Percentiles rank a stretch among this genome's conserved stretches.
Evolutionary conservation across 2,113 vertebrate species (phyloP).

Genomic region (Sebastes fasciatus): DNA sequence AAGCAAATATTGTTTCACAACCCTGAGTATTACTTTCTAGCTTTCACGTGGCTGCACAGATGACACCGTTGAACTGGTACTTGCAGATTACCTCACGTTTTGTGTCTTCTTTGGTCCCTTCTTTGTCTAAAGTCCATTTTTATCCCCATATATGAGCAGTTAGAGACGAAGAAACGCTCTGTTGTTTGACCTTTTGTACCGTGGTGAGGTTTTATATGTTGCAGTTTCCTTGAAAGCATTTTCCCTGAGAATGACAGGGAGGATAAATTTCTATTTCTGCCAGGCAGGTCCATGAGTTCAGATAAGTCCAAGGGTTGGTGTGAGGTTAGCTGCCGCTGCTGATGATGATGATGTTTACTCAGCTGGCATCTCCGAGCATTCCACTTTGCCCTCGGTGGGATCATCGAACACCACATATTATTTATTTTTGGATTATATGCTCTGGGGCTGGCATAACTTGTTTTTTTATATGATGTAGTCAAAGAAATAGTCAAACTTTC

Average conservation of each 20-base stretch:
- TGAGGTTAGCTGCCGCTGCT: conserved; percentile 7
- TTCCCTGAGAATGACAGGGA: conserved; percentile 34
- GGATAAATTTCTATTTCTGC: conserved; percentile 33
- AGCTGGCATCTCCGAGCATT: conserved; percentile 18
- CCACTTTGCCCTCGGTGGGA: conserved; percentile 14
- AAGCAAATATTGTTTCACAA: conserved; percentile 66
- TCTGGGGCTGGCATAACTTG: neutral
- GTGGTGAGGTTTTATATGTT: conserved; percentile 34
- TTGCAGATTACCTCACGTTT: conserved; percentile 22
- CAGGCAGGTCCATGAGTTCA: conserved; percentile 28
- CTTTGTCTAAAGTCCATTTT: conserved; percentile 10
- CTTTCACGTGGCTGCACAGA: conserved; percentile 47
- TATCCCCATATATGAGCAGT: neutral
- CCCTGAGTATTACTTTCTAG: conserved; percentile 43
- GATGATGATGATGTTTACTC: conserved; percentile 43
- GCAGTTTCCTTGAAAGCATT: conserved; percentile 35
- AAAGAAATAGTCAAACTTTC: neutral
- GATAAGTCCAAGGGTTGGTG: conserved; percentile 43
- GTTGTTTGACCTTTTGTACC: conserved; percentile 10
- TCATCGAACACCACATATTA: conserved; percentile 12
- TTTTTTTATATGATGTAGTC: neutral
- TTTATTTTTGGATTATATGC: conserved; percentile 16
- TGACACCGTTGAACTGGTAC: conserved; percentile 24
- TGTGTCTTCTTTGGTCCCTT: neutral
- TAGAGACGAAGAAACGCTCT: neutral